Conservation (phyloP, 2,888 invertebrate species). For the Hypsopygia costalis region DNA sequence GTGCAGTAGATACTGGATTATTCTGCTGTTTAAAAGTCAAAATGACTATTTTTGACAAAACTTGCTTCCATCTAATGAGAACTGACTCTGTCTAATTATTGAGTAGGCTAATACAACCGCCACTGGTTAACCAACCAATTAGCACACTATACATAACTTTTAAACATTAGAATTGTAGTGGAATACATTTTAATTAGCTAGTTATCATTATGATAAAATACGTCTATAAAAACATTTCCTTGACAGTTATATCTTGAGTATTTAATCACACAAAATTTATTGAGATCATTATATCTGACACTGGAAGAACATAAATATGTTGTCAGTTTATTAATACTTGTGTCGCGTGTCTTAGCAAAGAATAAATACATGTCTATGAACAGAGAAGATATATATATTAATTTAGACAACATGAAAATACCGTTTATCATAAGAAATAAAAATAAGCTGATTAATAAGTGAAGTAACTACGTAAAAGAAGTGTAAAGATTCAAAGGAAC, state of each 20-base stretch:
- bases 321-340: constrained; percentile 61
- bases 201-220: constrained; percentile 14
- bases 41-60: constrained; percentile 36
- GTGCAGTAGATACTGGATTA: constrained; percentile 25
- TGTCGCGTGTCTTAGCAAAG: constrained; percentile 43
- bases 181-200: background rate
- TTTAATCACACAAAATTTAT: constrained; percentile 60
- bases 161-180: constrained; percentile 16
- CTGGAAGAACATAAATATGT: constrained; percentile 57
- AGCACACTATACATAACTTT: constrained; percentile 23
- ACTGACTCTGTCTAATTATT: constrained; percentile 48
- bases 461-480: constrained; percentile 9
- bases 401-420: constrained; percentile 31
- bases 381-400: constrained; percentile 29
- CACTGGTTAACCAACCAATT: constrained; percentile 51
- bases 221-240: constrained; percentile 31
- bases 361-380: constrained; percentile 51
- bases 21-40: constrained; percentile 6
- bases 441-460: constrained; percentile 4
- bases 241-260: constrained; percentile 33
- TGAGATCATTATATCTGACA: constrained; percentile 51
- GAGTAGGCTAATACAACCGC: constrained; percentile 47
- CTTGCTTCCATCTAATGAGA: constrained; percentile 52
- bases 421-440: constrained; percentile 18
- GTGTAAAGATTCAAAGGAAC: constrained; percentile 23